Percentiles rank a stretch among this genome's conserved stretches.
Conservation (phyloP, 2,113 vertebrate species). For the Callospermophilus lateralis region DNA sequence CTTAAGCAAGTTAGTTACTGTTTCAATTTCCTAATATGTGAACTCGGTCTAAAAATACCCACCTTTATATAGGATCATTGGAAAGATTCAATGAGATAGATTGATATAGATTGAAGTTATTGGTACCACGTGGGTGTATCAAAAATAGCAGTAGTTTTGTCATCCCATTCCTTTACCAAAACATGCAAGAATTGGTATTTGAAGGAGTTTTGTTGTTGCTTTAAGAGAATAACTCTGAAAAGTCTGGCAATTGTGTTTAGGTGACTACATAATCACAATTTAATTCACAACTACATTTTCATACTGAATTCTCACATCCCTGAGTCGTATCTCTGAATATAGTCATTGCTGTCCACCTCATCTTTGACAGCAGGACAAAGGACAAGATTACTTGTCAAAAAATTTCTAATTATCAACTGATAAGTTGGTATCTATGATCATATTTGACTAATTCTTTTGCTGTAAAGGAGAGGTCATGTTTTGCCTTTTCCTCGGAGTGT, state of each 20-base stretch:
- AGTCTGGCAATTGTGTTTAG: background rate
- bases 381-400: background rate
- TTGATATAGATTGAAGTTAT: background rate
- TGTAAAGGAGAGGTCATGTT: background rate
- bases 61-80: background rate
- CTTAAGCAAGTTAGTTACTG: background rate
- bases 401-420: background rate
- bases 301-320: background rate
- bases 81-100: background rate
- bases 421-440: background rate
- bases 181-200: background rate
- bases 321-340: background rate
- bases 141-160: background rate
- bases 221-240: background rate
- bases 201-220: background rate
- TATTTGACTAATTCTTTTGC: background rate
- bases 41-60: background rate
- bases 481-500: background rate
- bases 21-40: slow-evolving; percentile 24
- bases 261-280: background rate
- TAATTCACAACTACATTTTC: background rate
- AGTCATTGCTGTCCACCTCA: background rate
- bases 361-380: background rate
- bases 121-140: background rate
- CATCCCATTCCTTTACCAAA: background rate